Conservation (phyloP, 2,797 vertebrate genomes). For the Oreonectes daqikongensis region DNA sequence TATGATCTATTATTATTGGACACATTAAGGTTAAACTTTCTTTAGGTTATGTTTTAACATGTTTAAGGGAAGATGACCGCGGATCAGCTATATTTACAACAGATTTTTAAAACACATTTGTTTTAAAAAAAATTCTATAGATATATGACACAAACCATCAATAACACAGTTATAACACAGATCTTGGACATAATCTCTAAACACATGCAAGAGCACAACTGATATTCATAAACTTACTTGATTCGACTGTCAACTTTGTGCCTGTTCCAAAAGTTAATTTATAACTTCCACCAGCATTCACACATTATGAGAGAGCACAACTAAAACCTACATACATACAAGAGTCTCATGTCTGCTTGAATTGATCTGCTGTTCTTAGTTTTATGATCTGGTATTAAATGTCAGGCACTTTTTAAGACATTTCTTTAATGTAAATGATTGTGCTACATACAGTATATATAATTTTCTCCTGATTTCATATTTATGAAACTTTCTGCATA, state of each 20-base stretch:
- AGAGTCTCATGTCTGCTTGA: background rate
- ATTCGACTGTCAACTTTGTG: conserved; percentile 48
- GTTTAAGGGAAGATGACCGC: too few species aligned
- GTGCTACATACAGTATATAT: background rate
- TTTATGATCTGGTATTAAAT: background rate
- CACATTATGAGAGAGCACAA: conserved; percentile 43
- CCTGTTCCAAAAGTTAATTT: conserved; percentile 58
- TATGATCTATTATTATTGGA: too few species aligned
- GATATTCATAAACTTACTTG: conserved; percentile 55
- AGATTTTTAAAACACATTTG: too few species aligned
- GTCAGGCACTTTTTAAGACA: background rate
- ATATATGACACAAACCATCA: background rate
- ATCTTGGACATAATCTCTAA: background rate
- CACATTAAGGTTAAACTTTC: too few species aligned
- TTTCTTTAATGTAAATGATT: background rate
- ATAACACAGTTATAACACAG: background rate
- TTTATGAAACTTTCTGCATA: background rate
- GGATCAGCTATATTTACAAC: too few species aligned
- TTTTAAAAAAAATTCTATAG: too few species aligned
- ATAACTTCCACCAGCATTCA: conserved; percentile 46
- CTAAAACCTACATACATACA: conserved; percentile 47
- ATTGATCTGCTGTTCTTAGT: background rate
- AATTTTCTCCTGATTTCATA: background rate
- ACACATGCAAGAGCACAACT: background rate
- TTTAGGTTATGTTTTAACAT: too few species aligned